phyloP scores from a whole-genome alignment of 1,140 invertebrate genomes.

The Alviniconcha marisindica region DNA sequence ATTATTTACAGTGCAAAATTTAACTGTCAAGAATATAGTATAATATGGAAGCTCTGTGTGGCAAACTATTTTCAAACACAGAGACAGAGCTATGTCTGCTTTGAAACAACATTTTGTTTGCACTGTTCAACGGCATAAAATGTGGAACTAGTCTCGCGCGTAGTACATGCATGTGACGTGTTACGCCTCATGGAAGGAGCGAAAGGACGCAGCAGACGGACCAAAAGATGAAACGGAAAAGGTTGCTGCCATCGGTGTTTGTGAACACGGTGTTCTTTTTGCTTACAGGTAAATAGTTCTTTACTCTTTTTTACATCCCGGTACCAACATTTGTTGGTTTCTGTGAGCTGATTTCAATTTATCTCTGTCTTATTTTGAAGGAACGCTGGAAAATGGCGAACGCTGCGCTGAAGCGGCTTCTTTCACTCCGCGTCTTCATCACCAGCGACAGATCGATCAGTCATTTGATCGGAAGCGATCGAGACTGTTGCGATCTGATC shows the following conservation, averaged over 20 bases:
- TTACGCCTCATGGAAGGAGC: conserved; percentile 27
- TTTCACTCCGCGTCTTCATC: conserved; percentile 2
- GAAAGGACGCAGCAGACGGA: conserved; percentile 33
- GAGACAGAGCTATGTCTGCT: no score
- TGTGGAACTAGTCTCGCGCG: conserved; percentile 1
- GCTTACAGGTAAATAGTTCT: conserved; percentile 1
- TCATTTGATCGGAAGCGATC: conserved; percentile 7
- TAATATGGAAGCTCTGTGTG: no score
- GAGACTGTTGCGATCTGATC: neutral
- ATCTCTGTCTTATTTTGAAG: neutral
- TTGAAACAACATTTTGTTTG: no score
- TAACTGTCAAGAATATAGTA: no score
- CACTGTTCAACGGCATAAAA: neutral
- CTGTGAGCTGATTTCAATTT: neutral
- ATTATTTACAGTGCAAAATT: neutral
- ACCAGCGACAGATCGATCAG: conserved; percentile 25
- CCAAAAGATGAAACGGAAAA: conserved; percentile 23
- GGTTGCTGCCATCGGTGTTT: conserved; percentile 29
- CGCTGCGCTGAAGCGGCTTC: conserved; percentile 26
- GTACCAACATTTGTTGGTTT: neutral
- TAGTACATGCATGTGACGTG: conserved; percentile 2
- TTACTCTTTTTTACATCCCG: no score
- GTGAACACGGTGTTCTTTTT: conserved; percentile 12
- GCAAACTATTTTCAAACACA: no score
- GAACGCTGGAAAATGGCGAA: conserved; percentile 33